Percentiles rank a stretch among this genome's conserved stretches.
phyloP scores from a whole-genome alignment of 2,888 invertebrate genomes.

The Drosophila falleni region DNA sequence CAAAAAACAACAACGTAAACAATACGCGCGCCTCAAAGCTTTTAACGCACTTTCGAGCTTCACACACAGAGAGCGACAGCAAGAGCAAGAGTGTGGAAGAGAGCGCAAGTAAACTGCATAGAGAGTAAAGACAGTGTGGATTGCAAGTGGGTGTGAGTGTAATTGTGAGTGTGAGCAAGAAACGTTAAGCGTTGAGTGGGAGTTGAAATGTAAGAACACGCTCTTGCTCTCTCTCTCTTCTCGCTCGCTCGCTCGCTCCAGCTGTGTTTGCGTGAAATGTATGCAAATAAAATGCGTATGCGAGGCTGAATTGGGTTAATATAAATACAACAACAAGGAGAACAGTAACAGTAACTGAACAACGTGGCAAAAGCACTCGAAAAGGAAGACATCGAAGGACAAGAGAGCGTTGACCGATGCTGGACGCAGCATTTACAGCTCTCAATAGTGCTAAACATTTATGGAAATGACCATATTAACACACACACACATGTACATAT shows the following conservation, averaged over 20 bases:
- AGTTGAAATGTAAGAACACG: constrained; percentile 23
- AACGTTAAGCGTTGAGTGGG: constrained; percentile 18
- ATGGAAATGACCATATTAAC: constrained; percentile 30
- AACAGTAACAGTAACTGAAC: constrained; percentile 39
- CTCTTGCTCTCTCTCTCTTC: not conserved
- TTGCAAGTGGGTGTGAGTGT: no score
- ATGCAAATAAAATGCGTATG: constrained; percentile 80
- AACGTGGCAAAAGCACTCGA: constrained; percentile 55
- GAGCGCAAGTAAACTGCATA: constrained; percentile 9
- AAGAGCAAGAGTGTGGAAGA: constrained; percentile 13
- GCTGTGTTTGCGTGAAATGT: constrained; percentile 54
- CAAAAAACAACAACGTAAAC: constrained; percentile 42
- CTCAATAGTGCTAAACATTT: constrained; percentile 39
- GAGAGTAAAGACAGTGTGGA: not conserved
- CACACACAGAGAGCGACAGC: constrained; percentile 4
- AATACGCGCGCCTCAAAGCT: constrained; percentile 59
- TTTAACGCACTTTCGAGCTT: constrained; percentile 63
- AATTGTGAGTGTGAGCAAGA: constrained; percentile 17
- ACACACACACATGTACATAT: not conserved
- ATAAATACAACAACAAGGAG: constrained; percentile 64
- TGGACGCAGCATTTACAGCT: constrained; percentile 11
- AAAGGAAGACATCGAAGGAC: constrained; percentile 73
- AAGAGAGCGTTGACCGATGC: constrained; percentile 62
- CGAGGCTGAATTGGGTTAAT: constrained; percentile 79
- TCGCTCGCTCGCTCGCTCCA: constrained; percentile 1